Evolutionary conservation across 35 echinoderm and acorn worm species (phyloP).

Genomic region (Heliocidaris tuberculata): DNA sequence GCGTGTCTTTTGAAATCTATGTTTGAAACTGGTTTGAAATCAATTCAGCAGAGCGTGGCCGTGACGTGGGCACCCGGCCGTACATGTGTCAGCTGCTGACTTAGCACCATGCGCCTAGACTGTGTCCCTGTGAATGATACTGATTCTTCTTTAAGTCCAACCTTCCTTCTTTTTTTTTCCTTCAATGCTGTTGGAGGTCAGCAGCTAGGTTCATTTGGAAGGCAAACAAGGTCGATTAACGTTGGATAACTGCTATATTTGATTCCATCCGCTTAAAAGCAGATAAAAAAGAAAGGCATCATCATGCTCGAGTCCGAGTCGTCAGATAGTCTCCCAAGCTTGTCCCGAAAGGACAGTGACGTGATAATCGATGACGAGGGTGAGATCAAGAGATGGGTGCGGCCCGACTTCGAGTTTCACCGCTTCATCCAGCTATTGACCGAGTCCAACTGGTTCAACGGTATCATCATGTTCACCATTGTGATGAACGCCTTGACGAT

Average conservation of each 20-base stretch:
- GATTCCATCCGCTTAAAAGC: background rate
- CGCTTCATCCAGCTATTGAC: slow-evolving; percentile 78
- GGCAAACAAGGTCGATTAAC: too few relatives aligned
- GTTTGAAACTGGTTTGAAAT: too few relatives aligned
- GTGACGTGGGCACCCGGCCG: too few relatives aligned
- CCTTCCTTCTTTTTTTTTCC: too few relatives aligned
- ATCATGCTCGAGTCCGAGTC: background rate
- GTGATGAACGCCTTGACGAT: slow-evolving; percentile 81
- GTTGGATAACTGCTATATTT: background rate
- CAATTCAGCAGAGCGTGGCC: too few relatives aligned
- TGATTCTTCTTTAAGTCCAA: too few relatives aligned
- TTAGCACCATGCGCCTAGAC: too few relatives aligned
- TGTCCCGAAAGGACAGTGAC: slow-evolving; percentile 53
- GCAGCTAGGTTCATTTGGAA: too few relatives aligned
- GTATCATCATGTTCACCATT: slow-evolving; percentile 94
- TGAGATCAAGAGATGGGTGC: slow-evolving; percentile 59
- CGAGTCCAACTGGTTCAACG: slow-evolving; percentile 86
- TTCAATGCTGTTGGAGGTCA: too few relatives aligned
- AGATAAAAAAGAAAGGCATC: background rate
- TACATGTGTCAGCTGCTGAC: too few relatives aligned
- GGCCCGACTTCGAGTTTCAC: slow-evolving; percentile 84
- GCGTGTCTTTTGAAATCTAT: background rate
- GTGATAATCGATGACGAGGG: slow-evolving; percentile 90
- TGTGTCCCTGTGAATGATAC: too few relatives aligned
- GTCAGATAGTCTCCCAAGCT: slow-evolving; percentile 8